Conservation (phyloP, 2,113 vertebrate genomes). For the Ia io region DNA sequence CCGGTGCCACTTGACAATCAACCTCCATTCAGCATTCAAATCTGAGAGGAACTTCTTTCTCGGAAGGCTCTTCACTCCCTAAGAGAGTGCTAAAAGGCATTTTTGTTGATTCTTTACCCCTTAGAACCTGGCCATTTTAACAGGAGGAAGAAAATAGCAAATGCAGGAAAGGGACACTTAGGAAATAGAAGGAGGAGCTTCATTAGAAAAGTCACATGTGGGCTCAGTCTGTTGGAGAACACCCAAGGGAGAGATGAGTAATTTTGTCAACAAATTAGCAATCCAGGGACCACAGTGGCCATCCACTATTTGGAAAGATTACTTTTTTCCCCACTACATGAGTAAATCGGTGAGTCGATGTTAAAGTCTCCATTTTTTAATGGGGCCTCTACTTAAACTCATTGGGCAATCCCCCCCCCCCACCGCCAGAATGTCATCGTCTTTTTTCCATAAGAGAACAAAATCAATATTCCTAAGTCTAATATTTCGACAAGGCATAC, state of each 20-base stretch:
- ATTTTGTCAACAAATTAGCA: background rate
- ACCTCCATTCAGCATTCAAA: slow-evolving; percentile 7
- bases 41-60: slow-evolving; percentile 39
- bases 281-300: background rate
- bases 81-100: background rate
- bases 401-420: background rate
- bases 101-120: slow-evolving; percentile 12
- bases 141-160: background rate
- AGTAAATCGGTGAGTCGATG: background rate
- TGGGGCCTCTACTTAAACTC: background rate
- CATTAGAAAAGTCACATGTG: background rate
- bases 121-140: slow-evolving; percentile 39
- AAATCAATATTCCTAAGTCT: background rate
- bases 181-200: background rate
- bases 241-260: background rate
- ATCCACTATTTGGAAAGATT: background rate
- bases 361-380: background rate
- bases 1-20: slow-evolving; percentile 45
- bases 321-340: background rate
- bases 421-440: background rate
- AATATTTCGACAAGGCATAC: background rate
- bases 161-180: background rate
- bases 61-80: background rate
- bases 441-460: slow-evolving; percentile 30
- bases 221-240: background rate